Conservation (phyloP, 2,113 vertebrate genomes). For the Ochotona princeps region DNA sequence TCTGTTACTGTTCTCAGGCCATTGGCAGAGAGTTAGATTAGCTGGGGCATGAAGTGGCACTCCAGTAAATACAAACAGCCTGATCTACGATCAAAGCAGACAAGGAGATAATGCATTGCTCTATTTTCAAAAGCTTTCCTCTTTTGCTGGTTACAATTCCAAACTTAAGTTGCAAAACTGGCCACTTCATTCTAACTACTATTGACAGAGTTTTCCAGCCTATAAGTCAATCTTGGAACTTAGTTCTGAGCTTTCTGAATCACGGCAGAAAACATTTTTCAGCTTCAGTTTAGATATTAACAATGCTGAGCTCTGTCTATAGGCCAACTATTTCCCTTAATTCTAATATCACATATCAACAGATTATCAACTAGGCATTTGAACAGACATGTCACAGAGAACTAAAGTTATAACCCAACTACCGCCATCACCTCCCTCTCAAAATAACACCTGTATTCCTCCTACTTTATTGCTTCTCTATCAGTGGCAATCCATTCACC, state of each 20-base stretch:
- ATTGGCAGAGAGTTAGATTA: too few species aligned
- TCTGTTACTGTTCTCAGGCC: too few species aligned
- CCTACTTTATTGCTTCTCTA: neutral
- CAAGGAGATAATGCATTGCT: neutral
- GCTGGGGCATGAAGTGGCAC: too few species aligned
- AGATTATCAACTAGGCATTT: neutral
- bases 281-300: neutral
- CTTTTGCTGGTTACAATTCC: neutral
- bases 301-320: neutral
- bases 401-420: neutral
- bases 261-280: too few species aligned
- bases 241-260: neutral
- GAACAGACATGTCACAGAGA: neutral
- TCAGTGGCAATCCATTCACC: neutral
- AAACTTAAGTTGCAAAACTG: neutral
- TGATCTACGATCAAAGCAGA: neutral
- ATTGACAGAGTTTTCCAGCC: neutral
- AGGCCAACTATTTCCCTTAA: neutral
- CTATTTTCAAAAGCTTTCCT: neutral
- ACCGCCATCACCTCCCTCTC: too few species aligned
- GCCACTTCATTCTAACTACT: neutral
- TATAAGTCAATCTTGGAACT: neutral
- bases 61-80: neutral
- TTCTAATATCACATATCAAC: neutral
- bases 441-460: neutral